Evolutionary conservation across 2,888 invertebrate genomes (phyloP).

Genomic region (Callimorpha dominula): DNA sequence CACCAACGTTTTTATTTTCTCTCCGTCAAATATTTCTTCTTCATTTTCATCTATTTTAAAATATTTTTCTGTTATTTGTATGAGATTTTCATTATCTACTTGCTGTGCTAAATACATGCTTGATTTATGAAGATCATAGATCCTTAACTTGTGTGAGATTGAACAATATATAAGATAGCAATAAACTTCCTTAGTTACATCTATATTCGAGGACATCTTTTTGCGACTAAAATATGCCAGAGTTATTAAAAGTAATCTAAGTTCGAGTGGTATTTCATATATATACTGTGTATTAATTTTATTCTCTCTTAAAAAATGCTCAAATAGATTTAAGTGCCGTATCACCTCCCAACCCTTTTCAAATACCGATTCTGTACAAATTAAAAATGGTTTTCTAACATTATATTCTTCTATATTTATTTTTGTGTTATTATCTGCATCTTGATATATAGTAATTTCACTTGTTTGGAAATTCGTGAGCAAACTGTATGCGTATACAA

Average conservation of each 20-base stretch:
- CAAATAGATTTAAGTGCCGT: slow-evolving; percentile 27
- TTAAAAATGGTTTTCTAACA: slow-evolving; percentile 47
- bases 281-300: slow-evolving; percentile 36
- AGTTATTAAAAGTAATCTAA: slow-evolving; percentile 53
- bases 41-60: slow-evolving; percentile 27
- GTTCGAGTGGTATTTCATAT: slow-evolving; percentile 45
- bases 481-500: slow-evolving; percentile 61
- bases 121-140: too few species aligned
- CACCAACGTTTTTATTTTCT: slow-evolving; percentile 44
- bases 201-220: slow-evolving; percentile 28
- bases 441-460: slow-evolving; percentile 26
- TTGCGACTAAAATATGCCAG: slow-evolving; percentile 56
- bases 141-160: not conserved
- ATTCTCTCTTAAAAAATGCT: slow-evolving; percentile 33
- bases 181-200: slow-evolving; percentile 41
- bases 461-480: slow-evolving; percentile 49
- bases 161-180: slow-evolving; percentile 51
- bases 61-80: slow-evolving; percentile 25
- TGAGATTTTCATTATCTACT: not conserved
- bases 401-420: slow-evolving; percentile 13
- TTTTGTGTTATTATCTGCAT: not conserved
- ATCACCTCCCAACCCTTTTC: slow-evolving; percentile 60
- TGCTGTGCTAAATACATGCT: too few species aligned
- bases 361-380: slow-evolving; percentile 50
- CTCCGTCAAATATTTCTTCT: slow-evolving; percentile 38